These are phyloP conservation scores for Prionailurus viverrinus DNA, from an alignment of 2,113 vertebrate genomes.

Conservation along the genomic window DNA sequence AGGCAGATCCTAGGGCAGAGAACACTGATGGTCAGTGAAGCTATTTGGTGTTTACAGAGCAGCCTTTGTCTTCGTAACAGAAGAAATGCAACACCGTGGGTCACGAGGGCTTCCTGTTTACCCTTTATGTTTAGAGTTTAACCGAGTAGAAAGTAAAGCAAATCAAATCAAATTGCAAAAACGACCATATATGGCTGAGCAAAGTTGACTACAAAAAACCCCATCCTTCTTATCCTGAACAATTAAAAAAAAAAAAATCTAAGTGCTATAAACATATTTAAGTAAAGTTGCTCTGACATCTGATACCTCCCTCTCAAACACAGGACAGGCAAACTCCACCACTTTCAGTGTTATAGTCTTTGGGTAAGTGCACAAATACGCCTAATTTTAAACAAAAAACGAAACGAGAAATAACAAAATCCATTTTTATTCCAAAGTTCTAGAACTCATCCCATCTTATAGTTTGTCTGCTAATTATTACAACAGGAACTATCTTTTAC, in stretches of 20 bases:
- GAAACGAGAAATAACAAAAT: not conserved
- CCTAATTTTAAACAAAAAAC: not conserved
- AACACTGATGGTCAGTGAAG: not conserved
- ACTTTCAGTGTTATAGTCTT: not conserved
- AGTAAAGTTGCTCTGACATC: not conserved
- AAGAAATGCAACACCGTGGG: not conserved
- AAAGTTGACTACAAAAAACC: not conserved
- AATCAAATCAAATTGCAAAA: not conserved
- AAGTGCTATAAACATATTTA: not conserved
- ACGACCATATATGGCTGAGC: not conserved
- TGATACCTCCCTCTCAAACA: not conserved
- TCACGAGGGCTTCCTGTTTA: not conserved
- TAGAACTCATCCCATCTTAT: not conserved
- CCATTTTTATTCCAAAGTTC: not conserved
- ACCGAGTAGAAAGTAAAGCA: not conserved
- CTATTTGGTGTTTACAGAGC: too few species aligned
- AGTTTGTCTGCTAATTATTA: not conserved
- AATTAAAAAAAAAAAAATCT: not conserved
- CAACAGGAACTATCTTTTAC: not conserved
- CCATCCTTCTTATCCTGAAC: not conserved
- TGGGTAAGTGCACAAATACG: not conserved
- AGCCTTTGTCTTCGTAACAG: not conserved
- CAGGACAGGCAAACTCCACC: not conserved
- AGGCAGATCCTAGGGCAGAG: constrained; percentile 91
- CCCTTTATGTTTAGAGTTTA: not conserved